Conservation (phyloP, 2,113 vertebrate species). For the Arvicanthis niloticus region DNA sequence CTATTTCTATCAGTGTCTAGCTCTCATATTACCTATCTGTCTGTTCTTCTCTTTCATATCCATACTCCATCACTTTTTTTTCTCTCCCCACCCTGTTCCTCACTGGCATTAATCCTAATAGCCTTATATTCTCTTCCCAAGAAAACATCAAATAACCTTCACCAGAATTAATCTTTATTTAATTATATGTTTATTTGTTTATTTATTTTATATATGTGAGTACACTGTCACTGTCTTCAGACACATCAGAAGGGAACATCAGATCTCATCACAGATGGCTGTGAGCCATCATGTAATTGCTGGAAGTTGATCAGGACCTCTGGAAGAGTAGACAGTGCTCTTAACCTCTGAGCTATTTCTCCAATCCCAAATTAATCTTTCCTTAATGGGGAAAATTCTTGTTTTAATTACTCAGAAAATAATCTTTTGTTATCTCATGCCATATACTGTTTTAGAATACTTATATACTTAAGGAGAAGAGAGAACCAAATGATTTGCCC, state of each 20-base stretch:
- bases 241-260: too few species aligned
- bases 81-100: not conserved
- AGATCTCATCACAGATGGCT: too few species aligned
- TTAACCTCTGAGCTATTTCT: too few species aligned
- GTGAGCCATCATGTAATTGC: too few species aligned
- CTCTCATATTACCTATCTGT: not conserved
- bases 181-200: too few species aligned
- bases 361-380: not conserved
- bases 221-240: too few species aligned
- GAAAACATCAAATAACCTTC: constrained; percentile 1
- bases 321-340: too few species aligned
- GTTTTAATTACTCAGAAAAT: not conserved
- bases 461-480: not conserved
- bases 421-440: not conserved
- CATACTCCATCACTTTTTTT: not conserved
- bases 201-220: too few species aligned
- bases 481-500: not conserved
- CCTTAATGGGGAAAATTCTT: not conserved
- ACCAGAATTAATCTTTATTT: not conserved
- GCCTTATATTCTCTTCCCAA: not conserved
- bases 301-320: too few species aligned
- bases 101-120: not conserved
- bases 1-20: not conserved
- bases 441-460: not conserved
- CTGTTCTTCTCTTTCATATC: not conserved